Evolutionary conservation across 1,140 invertebrate species (phyloP), one percentile per base, ranked within the genome.

Genomic region (Solenopsis invicta): DNA sequence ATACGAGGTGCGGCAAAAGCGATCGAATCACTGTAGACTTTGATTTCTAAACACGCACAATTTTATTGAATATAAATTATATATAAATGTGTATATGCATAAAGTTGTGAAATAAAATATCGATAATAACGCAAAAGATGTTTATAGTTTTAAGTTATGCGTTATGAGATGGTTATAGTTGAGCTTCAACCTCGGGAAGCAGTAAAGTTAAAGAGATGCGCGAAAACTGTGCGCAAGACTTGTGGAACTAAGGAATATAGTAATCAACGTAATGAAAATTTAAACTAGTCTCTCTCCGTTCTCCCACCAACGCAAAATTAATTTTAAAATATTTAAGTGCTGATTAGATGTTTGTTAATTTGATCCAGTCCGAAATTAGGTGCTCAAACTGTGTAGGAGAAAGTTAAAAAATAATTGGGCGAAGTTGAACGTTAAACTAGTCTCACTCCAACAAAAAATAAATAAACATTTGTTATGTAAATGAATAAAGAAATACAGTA

Each of bases 51-150:
- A 37, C 9, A 81, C n/a, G 29, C n/a, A 54, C 13, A 62, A 77
- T 62, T 48, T 50, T 50, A 59, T 41, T 16, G 45, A 78, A 66
- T 66, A 78, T 9, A 66, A 78, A 75, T 74, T 54, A 6, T 54
- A 54, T 37, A 5, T 18, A 12, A 10, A 12, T 18, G 29, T 18
- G 13, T 56, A 56, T 41, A 56, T 1, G 52, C 52, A n/a, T 64
- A 67, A 21, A 67, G 1, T 48, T 69, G 37, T 8, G 3, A 69
- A 69, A 45, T 69, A 69, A 69, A 45, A 69, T 71, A 41, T n/a
- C 21, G 37, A n/a, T n/a, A 9, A 54, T 10, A 71, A 50, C 41
- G 3, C 29, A 2, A 71, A 50, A 12, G 9, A 50, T 71, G 18
- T 48, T 45, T 71, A 24, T 71, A 6, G 41, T 29, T n/a, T n/a